phyloP scores from a whole-genome alignment of 2,888 invertebrate genomes.

The Alloplasta piceator region DNA sequence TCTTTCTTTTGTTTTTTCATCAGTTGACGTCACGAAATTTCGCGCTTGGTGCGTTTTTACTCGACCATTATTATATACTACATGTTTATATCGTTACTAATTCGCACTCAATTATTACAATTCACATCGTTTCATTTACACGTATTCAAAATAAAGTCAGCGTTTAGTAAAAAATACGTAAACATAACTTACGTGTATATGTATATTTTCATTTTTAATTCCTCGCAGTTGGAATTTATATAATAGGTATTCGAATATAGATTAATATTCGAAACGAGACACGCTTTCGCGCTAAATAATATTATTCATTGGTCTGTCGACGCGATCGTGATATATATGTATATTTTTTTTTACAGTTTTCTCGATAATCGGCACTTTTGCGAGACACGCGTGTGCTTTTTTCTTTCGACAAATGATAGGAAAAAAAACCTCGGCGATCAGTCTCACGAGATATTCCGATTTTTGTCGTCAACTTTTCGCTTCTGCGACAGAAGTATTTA shows the following conservation, averaged over 20 bases:
- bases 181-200: conserved; percentile 70
- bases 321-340: conserved; percentile 72
- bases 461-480: background rate
- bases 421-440: conserved; percentile 18
- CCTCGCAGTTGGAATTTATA: conserved; percentile 57
- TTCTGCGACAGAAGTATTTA: conserved; percentile 17
- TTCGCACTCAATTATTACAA: conserved; percentile 76
- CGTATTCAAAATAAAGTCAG: conserved; percentile 77
- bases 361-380: conserved; percentile 36
- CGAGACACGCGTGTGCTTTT: conserved; percentile 13
- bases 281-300: conserved; percentile 61
- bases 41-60: conserved; percentile 53
- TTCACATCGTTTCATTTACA: conserved; percentile 75
- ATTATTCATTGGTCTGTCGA: conserved; percentile 82
- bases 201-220: conserved; percentile 38
- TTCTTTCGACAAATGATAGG: conserved; percentile 24
- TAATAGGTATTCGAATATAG: conserved; percentile 72
- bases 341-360: conserved; percentile 57
- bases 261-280: conserved; percentile 50
- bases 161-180: conserved; percentile 78
- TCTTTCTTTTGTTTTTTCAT: conserved; percentile 65
- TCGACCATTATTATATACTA: conserved; percentile 58
- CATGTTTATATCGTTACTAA: conserved; percentile 55
- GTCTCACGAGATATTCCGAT: conserved; percentile 32
- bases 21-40: conserved; percentile 55